These are phyloP conservation scores for Dolichallabes microphthalmus DNA, from an alignment of 2,113 vertebrate species.

Conservation along the genomic window DNA sequence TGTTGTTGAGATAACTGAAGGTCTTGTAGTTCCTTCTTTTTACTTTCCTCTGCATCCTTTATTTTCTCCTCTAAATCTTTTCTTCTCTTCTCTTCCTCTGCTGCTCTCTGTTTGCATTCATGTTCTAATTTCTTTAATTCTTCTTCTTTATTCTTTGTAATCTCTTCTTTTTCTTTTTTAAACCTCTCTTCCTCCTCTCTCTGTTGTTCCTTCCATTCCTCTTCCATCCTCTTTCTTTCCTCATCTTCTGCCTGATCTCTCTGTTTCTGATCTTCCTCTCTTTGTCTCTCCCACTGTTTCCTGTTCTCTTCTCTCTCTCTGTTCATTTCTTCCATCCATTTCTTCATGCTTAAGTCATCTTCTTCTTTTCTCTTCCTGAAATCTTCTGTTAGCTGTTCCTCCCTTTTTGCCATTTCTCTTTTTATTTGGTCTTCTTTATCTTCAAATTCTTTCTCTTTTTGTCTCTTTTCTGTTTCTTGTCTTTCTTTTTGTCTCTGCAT, in stretches of 20 bases:
- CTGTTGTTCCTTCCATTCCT: not conserved
- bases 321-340: not conserved
- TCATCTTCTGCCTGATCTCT: not conserved
- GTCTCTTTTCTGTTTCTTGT: constrained; percentile 25
- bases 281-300: constrained; percentile 16
- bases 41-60: constrained; percentile 19
- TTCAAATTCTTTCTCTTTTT: not conserved
- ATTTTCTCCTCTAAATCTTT: constrained; percentile 13
- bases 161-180: not conserved
- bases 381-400: not conserved
- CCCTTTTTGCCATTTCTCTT: not conserved
- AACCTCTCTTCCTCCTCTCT: not conserved
- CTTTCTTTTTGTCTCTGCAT: not conserved
- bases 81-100: not conserved
- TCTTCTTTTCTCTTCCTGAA: not conserved
- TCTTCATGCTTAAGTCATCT: not conserved
- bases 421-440: not conserved
- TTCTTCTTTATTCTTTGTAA: not conserved
- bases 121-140: not conserved
- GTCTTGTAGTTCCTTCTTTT: constrained; percentile 24
- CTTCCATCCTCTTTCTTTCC: not conserved
- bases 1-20: not conserved
- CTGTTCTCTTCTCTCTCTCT: constrained; percentile 12
- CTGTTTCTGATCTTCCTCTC: constrained; percentile 9
- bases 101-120: not conserved